Percentiles rank a stretch among this genome's conserved stretches.
Evolutionary conservation across 2,113 vertebrate species (phyloP).

Genomic region (Chaetops frenatus): DNA sequence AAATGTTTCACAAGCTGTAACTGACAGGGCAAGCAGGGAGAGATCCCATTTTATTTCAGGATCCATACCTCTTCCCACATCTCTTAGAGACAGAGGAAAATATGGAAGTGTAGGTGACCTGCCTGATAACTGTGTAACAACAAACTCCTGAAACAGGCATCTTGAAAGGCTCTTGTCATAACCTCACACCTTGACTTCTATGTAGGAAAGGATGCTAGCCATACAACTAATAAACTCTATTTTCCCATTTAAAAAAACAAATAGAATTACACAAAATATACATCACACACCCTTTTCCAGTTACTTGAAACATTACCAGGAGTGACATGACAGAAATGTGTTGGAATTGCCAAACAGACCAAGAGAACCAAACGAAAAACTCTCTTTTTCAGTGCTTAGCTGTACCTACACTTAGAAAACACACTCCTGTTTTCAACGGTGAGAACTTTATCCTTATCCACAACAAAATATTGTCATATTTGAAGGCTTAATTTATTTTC

Average conservation of each 20-base stretch:
- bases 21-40: background rate
- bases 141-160: background rate
- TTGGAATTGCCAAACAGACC: background rate
- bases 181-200: background rate
- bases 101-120: background rate
- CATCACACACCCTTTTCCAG: background rate
- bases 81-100: background rate
- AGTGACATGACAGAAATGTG: background rate
- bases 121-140: background rate
- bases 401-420: background rate
- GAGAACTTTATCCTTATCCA: background rate
- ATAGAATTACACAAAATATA: background rate
- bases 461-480: background rate
- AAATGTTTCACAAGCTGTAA: background rate
- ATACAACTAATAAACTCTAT: background rate
- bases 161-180: background rate
- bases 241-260: background rate
- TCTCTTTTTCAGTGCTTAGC: background rate
- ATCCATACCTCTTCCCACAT: background rate
- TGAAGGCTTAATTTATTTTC: background rate
- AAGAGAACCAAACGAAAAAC: background rate
- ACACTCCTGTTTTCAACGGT: background rate
- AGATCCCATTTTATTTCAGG: background rate
- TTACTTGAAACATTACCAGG: background rate
- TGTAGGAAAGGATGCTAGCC: background rate